phyloP scores from a whole-genome alignment of 2,797 vertebrate genomes.

The Arnoldichthys spilopterus region DNA sequence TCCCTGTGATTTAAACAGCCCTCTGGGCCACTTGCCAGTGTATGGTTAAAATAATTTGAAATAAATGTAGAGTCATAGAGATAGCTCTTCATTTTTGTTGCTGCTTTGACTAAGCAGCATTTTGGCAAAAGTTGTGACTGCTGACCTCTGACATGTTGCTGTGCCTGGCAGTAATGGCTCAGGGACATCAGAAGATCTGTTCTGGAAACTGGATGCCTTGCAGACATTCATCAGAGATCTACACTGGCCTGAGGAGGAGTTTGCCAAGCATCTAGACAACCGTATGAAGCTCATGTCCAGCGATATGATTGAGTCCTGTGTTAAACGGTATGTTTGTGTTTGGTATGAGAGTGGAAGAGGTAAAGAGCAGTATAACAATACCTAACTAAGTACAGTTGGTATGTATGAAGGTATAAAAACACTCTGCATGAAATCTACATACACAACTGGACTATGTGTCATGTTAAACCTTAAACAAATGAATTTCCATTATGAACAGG shows the following conservation, averaged over 20 bases:
- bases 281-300: constrained; percentile 97
- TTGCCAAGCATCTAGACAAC: constrained; percentile 96
- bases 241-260: constrained; percentile 98
- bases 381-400: not conserved
- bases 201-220: constrained; percentile 98
- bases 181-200: constrained; percentile 96
- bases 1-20: constrained; percentile 50
- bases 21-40: constrained; percentile 71
- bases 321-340: constrained; percentile 87
- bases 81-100: constrained; percentile 64
- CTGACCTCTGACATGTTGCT: constrained; percentile 54
- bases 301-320: constrained; percentile 99
- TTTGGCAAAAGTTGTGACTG: constrained; percentile 34
- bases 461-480: not conserved
- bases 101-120: constrained; percentile 45
- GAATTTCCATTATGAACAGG: not conserved
- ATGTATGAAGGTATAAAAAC: not conserved
- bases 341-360: not conserved
- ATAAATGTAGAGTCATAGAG: constrained; percentile 62
- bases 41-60: constrained; percentile 80
- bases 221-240: constrained; percentile 98
- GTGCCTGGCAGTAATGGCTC: constrained; percentile 91
- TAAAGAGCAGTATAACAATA: not conserved
- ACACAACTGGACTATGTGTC: not conserved
- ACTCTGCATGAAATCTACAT: not conserved